phyloP scores from a whole-genome alignment of 2,888 invertebrate genomes.

The Perizoma flavofasciatum region DNA sequence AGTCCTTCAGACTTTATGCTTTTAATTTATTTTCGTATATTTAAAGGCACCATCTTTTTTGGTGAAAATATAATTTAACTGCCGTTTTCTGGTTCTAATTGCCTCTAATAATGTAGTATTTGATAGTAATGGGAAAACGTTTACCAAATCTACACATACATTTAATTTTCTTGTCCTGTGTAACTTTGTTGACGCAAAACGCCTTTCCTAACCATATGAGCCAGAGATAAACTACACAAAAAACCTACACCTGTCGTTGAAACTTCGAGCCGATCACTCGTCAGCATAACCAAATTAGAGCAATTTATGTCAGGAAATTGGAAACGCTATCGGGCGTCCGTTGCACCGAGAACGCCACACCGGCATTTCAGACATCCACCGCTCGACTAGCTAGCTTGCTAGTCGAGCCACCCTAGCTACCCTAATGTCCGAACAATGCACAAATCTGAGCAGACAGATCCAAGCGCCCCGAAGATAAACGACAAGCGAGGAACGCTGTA shows the following conservation, averaged over 20 bases:
- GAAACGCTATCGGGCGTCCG: slow-evolving; percentile 78
- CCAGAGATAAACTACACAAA: too few relatives aligned
- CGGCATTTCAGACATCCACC: slow-evolving; percentile 80
- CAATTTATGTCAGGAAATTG: slow-evolving; percentile 84
- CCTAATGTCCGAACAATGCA: slow-evolving; percentile 82
- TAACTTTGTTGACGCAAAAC: background rate
- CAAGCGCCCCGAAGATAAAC: slow-evolving; percentile 80
- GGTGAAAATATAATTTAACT: slow-evolving; percentile 27
- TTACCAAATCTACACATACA: background rate
- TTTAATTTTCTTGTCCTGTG: background rate
- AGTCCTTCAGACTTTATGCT: slow-evolving; percentile 45
- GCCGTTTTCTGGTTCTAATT: slow-evolving; percentile 22
- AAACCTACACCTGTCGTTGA: slow-evolving; percentile 62
- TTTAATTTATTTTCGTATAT: slow-evolving; percentile 31
- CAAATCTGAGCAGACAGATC: slow-evolving; percentile 80
- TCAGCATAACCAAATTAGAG: slow-evolving; percentile 82
- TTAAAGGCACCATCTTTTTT: slow-evolving; percentile 27
- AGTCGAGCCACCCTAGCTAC: slow-evolving; percentile 50
- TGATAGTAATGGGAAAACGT: slow-evolving; percentile 19
- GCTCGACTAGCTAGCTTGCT: slow-evolving; percentile 33
- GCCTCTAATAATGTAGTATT: slow-evolving; percentile 12
- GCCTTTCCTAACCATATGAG: too few relatives aligned
- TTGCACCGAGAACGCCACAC: slow-evolving; percentile 68
- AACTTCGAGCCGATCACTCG: slow-evolving; percentile 69
- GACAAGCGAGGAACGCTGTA: slow-evolving; percentile 78